Conservation (phyloP, 2,113 vertebrate genomes). For the Colossoma macropomum region DNA sequence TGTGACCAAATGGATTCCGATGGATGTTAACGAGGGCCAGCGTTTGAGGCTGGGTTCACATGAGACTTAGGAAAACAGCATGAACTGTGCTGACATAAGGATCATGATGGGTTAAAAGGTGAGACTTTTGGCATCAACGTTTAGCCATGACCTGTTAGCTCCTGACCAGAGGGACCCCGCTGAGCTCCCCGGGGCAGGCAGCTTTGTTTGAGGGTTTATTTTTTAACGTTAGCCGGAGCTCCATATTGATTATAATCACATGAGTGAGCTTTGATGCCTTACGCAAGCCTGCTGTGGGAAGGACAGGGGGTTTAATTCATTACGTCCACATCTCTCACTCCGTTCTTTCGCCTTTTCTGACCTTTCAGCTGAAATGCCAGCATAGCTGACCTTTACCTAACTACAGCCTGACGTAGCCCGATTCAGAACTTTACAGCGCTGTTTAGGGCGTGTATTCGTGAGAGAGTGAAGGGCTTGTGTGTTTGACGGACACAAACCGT, state of each 20-base stretch:
- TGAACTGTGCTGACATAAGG: background rate
- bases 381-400: slow-evolving; percentile 46
- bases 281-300: background rate
- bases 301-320: slow-evolving; percentile 23
- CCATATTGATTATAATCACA: slow-evolving; percentile 24
- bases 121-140: slow-evolving; percentile 4
- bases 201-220: background rate
- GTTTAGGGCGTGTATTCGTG: background rate
- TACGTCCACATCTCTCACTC: slow-evolving; percentile 22
- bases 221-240: slow-evolving; percentile 8
- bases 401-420: slow-evolving; percentile 20
- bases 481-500: slow-evolving; percentile 3
- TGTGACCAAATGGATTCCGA: slow-evolving; percentile 16
- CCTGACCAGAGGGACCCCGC: background rate
- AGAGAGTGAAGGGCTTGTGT: background rate
- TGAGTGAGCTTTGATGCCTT: slow-evolving; percentile 13
- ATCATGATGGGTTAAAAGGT: slow-evolving; percentile 12
- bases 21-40: slow-evolving; percentile 3
- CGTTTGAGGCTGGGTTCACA: background rate
- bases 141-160: background rate
- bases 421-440: slow-evolving; percentile 2
- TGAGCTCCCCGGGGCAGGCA: background rate
- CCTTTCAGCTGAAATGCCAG: slow-evolving; percentile 53
- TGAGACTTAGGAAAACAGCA: slow-evolving; percentile 9
- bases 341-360: slow-evolving; percentile 30